Base-by-base conservation (phyloP, 2,113 vertebrate genomes). In the Indicator maculatus region DNA sequence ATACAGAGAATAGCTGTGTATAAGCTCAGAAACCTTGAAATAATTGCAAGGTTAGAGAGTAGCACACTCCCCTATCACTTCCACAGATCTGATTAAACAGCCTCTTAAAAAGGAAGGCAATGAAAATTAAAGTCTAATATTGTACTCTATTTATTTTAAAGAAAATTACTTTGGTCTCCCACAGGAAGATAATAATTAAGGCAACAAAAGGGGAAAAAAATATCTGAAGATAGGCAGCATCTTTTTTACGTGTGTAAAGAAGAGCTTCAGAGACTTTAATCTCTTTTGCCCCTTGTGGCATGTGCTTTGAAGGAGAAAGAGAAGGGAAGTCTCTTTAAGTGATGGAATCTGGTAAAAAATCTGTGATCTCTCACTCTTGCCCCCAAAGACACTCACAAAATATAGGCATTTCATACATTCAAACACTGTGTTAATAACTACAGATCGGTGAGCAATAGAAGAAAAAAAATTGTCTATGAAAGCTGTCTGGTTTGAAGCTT, bases 151-250 rank as follows among this genome's bases (percentile, higher is more conserved):
- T 95, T 94, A 74, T 94, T 88, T 79, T 47, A 67, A 82, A 69
- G 56, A 75, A 96, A 94, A 96, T 86, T 88, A 77, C 38, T 89
- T 95, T 92, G 26, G 23, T 19, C 89, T 88, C 69, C 63, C 90
- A 24, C 1, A 67, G 58, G 70, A 90, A 89, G 20, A 66, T 41
- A 80, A 90, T 79, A 88, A 87, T 87, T 64, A 83, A 91, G 61
- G 47, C 64, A 90, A 94, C 28, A 83, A 86, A 94, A 66, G 31
- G 6, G 27, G 76, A 69, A 85, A 33, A 33, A 60, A 27, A 18
- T n/a, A 16, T 27, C 44, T 79, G 88, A 92, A 89, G 60, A 69
- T 79, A 63, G 15, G 8, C 19, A 24, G 11, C 5, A 8, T 24
- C 2, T 41, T 45, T 67, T 75, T 55, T 58, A 78, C 27, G 53